Evolutionary conservation across 2,113 vertebrate genomes (phyloP).

Genomic region (Xiphophorus hellerii): DNA sequence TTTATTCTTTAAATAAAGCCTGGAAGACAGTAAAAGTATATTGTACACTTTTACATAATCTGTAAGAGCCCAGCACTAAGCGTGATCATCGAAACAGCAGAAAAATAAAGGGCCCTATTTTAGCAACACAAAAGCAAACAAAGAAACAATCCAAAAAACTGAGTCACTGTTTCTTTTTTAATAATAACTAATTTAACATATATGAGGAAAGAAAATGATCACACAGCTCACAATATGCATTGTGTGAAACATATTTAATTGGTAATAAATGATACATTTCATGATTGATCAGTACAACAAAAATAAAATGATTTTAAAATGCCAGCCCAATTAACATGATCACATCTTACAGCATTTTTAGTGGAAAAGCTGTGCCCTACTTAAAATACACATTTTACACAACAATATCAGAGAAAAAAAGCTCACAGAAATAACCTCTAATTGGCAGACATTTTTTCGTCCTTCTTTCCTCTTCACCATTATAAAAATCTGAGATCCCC

Average conservation of each 20-base stretch:
- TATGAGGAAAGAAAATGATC: slow-evolving; percentile 17
- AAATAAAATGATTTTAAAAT: slow-evolving; percentile 22
- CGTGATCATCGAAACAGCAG: neutral
- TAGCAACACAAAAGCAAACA: neutral
- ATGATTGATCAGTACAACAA: slow-evolving; percentile 7
- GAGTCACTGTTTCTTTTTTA: neutral
- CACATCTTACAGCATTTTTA: slow-evolving; percentile 16
- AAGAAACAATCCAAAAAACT: neutral
- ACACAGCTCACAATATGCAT: slow-evolving; percentile 4
- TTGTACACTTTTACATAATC: neutral
- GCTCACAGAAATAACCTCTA: slow-evolving; percentile 9
- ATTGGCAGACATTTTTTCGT: slow-evolving; percentile 1
- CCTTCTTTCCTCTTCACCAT: neutral
- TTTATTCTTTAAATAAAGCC: too few species aligned
- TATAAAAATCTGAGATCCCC: neutral
- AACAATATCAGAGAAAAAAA: neutral
- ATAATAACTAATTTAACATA: neutral
- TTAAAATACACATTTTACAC: slow-evolving; percentile 19
- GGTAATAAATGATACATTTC: slow-evolving; percentile 11
- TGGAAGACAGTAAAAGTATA: neutral
- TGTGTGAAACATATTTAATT: neutral
- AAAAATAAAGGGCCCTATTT: neutral
- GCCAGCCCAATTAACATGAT: slow-evolving; percentile 23
- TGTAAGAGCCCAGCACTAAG: neutral
- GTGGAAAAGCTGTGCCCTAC: slow-evolving; percentile 4